Conservation (phyloP, 1,140 invertebrate genomes). For the Muscidifurax raptorellus region DNA sequence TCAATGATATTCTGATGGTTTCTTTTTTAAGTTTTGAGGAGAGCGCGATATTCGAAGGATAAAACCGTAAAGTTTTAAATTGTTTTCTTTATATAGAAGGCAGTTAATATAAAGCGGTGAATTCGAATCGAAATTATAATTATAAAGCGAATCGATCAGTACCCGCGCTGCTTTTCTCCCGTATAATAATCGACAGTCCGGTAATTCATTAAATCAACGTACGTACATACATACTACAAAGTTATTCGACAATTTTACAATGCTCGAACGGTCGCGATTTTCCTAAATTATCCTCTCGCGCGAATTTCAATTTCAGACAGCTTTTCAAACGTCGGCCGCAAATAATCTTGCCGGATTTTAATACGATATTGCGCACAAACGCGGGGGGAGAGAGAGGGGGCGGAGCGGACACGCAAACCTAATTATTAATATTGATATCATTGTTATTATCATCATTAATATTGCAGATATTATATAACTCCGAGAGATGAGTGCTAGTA, state of each 20-base stretch:
- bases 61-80: no score
- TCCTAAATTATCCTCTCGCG: neutral
- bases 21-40: no score
- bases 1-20: no score
- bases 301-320: slow-evolving; percentile 13
- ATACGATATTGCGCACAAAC: neutral
- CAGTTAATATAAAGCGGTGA: neutral
- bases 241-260: neutral
- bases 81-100: no score
- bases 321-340: neutral
- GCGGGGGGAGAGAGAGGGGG: neutral
- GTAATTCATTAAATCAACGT: neutral
- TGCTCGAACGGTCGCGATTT: neutral
- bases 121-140: neutral
- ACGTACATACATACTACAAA: neutral
- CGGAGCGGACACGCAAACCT: neutral
- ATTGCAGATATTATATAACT: neutral
- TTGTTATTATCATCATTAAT: neutral
- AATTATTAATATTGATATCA: slow-evolving; percentile 9
- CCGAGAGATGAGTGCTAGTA: neutral
- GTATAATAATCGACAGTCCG: neutral
- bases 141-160: neutral
- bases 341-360: slow-evolving; percentile 18
- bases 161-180: neutral
- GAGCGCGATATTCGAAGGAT: no score